Conservation (phyloP, 1,140 invertebrate genomes). For the Melitaea cinxia region DNA sequence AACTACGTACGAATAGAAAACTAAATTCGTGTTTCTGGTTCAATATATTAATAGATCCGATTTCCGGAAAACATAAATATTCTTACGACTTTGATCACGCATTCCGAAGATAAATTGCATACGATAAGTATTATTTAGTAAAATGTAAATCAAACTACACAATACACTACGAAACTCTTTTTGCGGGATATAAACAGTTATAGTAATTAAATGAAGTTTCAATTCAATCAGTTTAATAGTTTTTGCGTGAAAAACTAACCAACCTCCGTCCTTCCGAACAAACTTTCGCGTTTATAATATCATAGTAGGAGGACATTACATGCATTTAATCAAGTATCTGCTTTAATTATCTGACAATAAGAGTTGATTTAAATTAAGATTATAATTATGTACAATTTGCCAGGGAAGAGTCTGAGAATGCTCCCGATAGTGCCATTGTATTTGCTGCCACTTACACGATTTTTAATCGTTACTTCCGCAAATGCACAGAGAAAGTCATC, state of each 20-base stretch:
- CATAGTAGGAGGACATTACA: too few relatives aligned
- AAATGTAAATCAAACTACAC: slow-evolving; percentile 66
- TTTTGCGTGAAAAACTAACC: too few relatives aligned
- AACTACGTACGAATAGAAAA: neutral
- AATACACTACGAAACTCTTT: slow-evolving; percentile 38
- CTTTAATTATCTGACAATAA: slow-evolving; percentile 7
- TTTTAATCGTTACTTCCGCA: slow-evolving; percentile 69
- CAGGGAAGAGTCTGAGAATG: slow-evolving; percentile 62
- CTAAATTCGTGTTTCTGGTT: slow-evolving; percentile 17
- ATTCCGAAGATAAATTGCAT: neutral
- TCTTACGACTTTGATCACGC: slow-evolving; percentile 12
- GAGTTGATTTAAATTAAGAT: slow-evolving; percentile 16
- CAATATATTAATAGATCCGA: slow-evolving; percentile 4
- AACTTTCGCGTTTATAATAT: too few relatives aligned
- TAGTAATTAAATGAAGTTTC: too few relatives aligned
- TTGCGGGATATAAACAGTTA: too few relatives aligned
- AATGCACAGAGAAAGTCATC: slow-evolving; percentile 44
- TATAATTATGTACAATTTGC: slow-evolving; percentile 29
- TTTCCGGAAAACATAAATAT: slow-evolving; percentile 14
- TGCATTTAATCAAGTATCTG: slow-evolving; percentile 18
- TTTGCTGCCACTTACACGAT: slow-evolving; percentile 63
- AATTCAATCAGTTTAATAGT: too few relatives aligned
- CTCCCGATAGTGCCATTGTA: slow-evolving; percentile 69
- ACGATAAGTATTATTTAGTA: slow-evolving; percentile 28
- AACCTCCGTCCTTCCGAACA: too few relatives aligned